These are phyloP conservation scores for Trypoxylus dichotomus DNA, from an alignment of 1,140 invertebrate species.

Conservation along the genomic window DNA sequence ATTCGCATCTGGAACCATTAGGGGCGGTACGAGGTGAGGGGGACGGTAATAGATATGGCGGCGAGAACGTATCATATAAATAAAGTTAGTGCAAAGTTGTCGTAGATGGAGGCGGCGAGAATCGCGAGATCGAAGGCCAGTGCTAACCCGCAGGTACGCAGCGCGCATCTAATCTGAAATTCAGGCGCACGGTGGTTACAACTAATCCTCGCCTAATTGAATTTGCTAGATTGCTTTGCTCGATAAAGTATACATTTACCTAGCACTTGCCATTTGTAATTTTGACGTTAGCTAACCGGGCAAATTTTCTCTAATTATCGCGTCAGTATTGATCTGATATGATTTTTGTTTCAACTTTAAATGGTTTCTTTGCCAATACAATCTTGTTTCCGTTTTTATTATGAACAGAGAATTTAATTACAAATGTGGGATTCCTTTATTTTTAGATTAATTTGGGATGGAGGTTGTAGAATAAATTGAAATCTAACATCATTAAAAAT, in stretches of 20 bases:
- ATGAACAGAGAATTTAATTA: too few relatives aligned
- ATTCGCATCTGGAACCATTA: too few relatives aligned
- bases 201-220: conserved; percentile 54
- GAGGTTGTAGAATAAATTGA: too few relatives aligned
- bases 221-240: conserved; percentile 53
- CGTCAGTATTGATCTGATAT: too few relatives aligned
- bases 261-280: conserved; percentile 38
- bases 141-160: not conserved
- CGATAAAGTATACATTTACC: conserved; percentile 53
- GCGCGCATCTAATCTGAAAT: conserved; percentile 47
- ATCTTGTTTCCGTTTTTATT: too few relatives aligned
- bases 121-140: not conserved
- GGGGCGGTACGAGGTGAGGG: too few relatives aligned
- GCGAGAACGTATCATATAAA: not conserved
- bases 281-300: conserved; percentile 29
- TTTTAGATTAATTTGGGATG: too few relatives aligned
- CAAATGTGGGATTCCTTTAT: too few relatives aligned
- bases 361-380: too few relatives aligned
- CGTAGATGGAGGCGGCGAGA: not conserved
- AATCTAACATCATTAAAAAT: too few relatives aligned
- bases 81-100: not conserved
- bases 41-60: not conserved
- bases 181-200: conserved; percentile 47
- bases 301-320: conserved; percentile 33
- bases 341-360: too few relatives aligned